Conservation (phyloP, 2,797 vertebrate genomes). For the Paguma larvata region DNA sequence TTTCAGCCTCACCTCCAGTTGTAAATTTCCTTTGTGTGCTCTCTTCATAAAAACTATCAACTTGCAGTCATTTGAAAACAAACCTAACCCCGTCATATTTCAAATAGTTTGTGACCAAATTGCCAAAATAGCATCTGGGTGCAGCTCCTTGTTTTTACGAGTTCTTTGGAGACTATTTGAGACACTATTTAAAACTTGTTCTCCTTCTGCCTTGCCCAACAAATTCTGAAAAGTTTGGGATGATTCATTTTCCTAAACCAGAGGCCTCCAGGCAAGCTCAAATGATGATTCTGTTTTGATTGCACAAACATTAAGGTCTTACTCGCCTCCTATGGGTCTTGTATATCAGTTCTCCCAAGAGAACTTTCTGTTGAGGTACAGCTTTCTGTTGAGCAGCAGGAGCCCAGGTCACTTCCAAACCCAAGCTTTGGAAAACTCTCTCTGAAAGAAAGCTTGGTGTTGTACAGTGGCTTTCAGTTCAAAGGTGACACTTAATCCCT, state of each 20-base stretch:
- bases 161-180: neutral
- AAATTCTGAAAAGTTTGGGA: neutral
- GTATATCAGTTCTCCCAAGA: neutral
- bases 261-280: neutral
- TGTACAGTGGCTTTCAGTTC: conserved; percentile 14
- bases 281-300: neutral
- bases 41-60: neutral
- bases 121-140: neutral
- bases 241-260: neutral
- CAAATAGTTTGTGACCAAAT: conserved; percentile 46
- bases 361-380: neutral
- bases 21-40: neutral
- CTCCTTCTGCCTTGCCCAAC: neutral
- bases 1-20: neutral
- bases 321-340: neutral
- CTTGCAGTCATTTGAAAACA: neutral
- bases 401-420: neutral
- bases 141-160: neutral
- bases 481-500: conserved; percentile 5
- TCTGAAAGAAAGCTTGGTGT: conserved; percentile 10
- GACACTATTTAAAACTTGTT: conserved; percentile 8
- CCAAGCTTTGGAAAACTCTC: neutral
- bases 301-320: neutral
- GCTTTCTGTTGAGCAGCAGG: neutral
- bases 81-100: neutral